These are phyloP conservation scores for Caenorhabditis imperialis DNA, from an alignment of 2,888 invertebrate species.

Conservation along the genomic window DNA sequence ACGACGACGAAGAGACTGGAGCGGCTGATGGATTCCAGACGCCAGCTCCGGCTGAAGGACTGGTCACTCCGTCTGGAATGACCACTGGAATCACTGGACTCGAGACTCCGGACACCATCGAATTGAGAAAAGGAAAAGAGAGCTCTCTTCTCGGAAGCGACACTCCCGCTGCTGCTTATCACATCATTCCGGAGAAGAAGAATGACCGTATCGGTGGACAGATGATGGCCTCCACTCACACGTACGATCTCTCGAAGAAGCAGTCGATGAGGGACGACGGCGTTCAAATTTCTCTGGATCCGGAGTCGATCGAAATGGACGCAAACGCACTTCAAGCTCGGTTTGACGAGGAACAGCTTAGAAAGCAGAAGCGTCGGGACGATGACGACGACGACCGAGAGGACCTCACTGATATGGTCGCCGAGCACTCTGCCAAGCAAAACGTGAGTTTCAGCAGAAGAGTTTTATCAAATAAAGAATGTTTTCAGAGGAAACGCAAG, in stretches of 20 bases:
- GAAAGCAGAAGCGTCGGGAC: conserved; percentile 85
- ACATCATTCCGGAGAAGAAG: conserved; percentile 93
- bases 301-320: conserved; percentile 82
- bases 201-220: conserved; percentile 85
- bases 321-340: conserved; percentile 88
- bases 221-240: conserved; percentile 96
- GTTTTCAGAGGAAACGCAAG: conserved; percentile 76
- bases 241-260: conserved; percentile 88
- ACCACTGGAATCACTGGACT: conserved; percentile 80
- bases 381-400: conserved; percentile 82
- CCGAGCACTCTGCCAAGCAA: conserved; percentile 96
- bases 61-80: conserved; percentile 72
- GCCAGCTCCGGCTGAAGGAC: conserved; percentile 59
- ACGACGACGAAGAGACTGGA: conserved; percentile 30
- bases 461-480: conserved; percentile 9
- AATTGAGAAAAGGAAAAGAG: conserved; percentile 92
- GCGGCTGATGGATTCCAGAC: conserved; percentile 60
- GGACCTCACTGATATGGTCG: conserved; percentile 97
- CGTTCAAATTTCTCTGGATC: conserved; percentile 95
- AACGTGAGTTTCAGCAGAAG: conserved; percentile 85
- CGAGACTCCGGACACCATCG: conserved; percentile 98
- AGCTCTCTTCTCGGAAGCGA: conserved; percentile 79
- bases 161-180: conserved; percentile 85
- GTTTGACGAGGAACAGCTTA: conserved; percentile 95
- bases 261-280: conserved; percentile 75